A percentile compares a stretch with the other conserved stretches of the same genome.
Evolutionary conservation across 2,113 vertebrate genomes (phyloP).

Genomic region (Regulus satrapa): DNA sequence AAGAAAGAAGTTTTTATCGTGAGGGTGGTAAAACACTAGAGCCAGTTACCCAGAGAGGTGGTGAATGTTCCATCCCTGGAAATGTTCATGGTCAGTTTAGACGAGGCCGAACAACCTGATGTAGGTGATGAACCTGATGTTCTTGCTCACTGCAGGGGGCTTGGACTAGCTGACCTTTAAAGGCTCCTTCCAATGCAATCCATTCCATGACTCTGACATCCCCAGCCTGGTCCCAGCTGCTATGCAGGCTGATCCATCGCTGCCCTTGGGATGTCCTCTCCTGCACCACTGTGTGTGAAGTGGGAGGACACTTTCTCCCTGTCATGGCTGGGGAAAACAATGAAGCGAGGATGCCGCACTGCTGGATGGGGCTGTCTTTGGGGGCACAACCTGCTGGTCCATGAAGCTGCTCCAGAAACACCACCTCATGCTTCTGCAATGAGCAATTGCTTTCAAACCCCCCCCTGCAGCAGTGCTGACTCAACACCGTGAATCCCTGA

Average conservation of each 20-base stretch:
- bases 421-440: background rate
- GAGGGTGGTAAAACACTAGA: background rate
- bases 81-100: background rate
- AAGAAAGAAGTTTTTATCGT: background rate
- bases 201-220: background rate
- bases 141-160: fast-evolving
- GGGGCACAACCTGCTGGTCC: background rate
- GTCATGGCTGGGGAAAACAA: background rate
- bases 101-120: background rate
- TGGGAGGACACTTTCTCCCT: background rate
- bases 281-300: background rate
- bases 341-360: fast-evolving
- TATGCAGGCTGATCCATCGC: background rate
- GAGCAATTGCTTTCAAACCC: background rate
- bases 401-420: background rate
- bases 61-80: background rate
- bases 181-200: background rate
- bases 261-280: background rate
- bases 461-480: background rate
- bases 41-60: background rate
- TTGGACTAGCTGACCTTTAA: background rate
- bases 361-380: background rate
- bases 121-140: background rate
- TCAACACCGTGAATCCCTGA: background rate
- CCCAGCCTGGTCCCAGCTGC: background rate